Conservation (phyloP, 2,888 invertebrate genomes). For the Tenthredo mesomela region DNA sequence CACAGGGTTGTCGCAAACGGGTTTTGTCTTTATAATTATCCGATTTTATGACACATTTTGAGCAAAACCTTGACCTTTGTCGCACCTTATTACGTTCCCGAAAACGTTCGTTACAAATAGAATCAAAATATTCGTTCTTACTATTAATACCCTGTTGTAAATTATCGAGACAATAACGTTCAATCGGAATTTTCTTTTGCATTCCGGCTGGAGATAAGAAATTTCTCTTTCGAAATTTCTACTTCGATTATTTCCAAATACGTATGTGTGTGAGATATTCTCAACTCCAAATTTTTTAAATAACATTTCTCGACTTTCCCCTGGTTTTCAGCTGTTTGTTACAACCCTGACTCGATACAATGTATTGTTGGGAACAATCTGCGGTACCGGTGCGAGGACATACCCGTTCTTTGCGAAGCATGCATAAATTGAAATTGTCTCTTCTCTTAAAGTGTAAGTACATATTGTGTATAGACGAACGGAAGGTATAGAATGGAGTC, state of each 20-base stretch:
- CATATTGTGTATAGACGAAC: background rate
- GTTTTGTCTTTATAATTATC: background rate
- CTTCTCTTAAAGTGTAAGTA: background rate
- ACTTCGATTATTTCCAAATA: background rate
- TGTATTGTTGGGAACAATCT: conserved; percentile 14
- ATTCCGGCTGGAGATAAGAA: background rate
- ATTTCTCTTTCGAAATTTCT: background rate
- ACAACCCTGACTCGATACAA: conserved; percentile 8
- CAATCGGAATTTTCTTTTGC: background rate
- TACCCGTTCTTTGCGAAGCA: conserved; percentile 23
- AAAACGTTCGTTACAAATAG: background rate
- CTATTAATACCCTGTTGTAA: conserved; percentile 3
- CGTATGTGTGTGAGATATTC: background rate
- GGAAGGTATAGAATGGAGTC: conserved; percentile 18
- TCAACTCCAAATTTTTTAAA: background rate
- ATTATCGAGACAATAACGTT: background rate
- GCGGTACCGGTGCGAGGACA: background rate
- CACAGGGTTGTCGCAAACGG: conserved; percentile 8
- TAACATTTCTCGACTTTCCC: background rate
- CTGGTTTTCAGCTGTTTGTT: background rate
- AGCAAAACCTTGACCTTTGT: background rate
- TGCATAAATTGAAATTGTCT: conserved; percentile 6
- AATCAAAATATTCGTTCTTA: background rate
- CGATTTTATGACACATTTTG: background rate
- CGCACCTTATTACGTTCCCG: background rate